Conservation (phyloP, 2,888 invertebrate species). For the Pseudeuparius sepicola region DNA sequence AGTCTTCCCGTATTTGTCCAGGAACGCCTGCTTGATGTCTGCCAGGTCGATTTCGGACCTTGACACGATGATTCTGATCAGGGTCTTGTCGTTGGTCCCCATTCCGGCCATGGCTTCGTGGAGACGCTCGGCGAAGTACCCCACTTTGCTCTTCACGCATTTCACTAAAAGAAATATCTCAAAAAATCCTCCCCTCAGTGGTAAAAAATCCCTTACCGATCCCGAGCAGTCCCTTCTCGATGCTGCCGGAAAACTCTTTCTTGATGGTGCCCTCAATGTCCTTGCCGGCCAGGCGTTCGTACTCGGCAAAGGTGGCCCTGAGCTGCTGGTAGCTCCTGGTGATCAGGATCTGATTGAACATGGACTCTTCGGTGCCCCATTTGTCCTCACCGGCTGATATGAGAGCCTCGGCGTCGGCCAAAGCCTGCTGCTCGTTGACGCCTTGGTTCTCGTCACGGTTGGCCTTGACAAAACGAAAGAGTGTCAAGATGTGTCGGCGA, state of each 20-base stretch:
- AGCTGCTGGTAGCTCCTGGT: conserved; percentile 85
- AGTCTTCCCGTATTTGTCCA: conserved; percentile 69
- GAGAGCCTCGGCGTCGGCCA: conserved; percentile 72
- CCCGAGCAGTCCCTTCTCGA: conserved; percentile 78
- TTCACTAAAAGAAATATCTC: conserved; percentile 50
- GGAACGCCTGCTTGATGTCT: conserved; percentile 85
- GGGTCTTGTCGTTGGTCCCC: conserved; percentile 82
- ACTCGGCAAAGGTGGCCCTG: conserved; percentile 75
- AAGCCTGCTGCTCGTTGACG: conserved; percentile 69
- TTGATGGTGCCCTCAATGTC: conserved; percentile 78
- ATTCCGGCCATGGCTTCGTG: conserved; percentile 86
- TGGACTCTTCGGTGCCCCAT: conserved; percentile 87
- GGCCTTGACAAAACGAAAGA: too few species aligned
- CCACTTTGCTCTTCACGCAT: conserved; percentile 82
- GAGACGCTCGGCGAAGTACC: conserved; percentile 84
- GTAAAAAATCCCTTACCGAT: conserved; percentile 59
- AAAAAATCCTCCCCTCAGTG: too few species aligned
- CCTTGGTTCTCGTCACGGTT: conserved; percentile 85
- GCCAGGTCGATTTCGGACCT: conserved; percentile 87
- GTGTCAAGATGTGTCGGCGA: too few species aligned
- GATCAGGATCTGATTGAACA: conserved; percentile 76
- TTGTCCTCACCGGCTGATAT: conserved; percentile 70
- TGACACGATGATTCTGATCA: conserved; percentile 86
- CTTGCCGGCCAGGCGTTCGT: conserved; percentile 69
- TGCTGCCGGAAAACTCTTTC: conserved; percentile 79